Conservation (phyloP, 2,113 vertebrate species). For the Ophthalmolycus amberensis region DNA sequence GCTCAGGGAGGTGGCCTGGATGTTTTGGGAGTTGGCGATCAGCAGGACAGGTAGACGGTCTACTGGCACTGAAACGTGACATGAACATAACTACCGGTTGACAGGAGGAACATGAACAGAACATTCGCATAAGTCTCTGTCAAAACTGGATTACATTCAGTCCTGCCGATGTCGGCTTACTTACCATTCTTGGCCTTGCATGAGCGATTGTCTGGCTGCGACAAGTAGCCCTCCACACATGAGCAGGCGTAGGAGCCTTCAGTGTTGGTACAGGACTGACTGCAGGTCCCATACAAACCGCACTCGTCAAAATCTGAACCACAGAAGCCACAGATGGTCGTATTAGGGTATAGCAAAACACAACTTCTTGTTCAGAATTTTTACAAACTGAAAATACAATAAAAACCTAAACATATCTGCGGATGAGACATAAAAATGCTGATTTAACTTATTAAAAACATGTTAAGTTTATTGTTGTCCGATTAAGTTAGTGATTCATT, state of each 20-base stretch:
- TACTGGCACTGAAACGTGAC: constrained; percentile 83
- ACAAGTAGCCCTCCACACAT: constrained; percentile 94
- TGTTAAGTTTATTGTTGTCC: not conserved
- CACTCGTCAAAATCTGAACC: constrained; percentile 94
- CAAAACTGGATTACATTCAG: not conserved
- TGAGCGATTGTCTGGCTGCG: constrained; percentile 95
- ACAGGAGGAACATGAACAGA: constrained; percentile 13
- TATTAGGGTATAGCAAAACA: not conserved
- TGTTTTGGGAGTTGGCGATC: constrained; percentile 98
- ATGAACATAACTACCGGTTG: not conserved
- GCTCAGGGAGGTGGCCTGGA: constrained; percentile 93
- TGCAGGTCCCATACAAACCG: constrained; percentile 92
- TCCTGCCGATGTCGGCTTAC: not conserved
- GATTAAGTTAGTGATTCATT: constrained; percentile 9
- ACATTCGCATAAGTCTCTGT: not conserved
- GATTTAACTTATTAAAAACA: not conserved
- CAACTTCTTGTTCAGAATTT: not conserved
- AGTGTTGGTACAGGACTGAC: constrained; percentile 93
- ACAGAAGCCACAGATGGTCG: constrained; percentile 38
- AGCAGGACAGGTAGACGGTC: constrained; percentile 93
- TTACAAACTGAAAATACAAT: not conserved
- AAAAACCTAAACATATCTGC: not conserved
- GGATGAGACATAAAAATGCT: not conserved
- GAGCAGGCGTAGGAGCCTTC: constrained; percentile 92
- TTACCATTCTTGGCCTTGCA: constrained; percentile 98